Evolutionary conservation across 2,888 invertebrate genomes (phyloP).

Genomic region (Watsonalla cultraria): DNA sequence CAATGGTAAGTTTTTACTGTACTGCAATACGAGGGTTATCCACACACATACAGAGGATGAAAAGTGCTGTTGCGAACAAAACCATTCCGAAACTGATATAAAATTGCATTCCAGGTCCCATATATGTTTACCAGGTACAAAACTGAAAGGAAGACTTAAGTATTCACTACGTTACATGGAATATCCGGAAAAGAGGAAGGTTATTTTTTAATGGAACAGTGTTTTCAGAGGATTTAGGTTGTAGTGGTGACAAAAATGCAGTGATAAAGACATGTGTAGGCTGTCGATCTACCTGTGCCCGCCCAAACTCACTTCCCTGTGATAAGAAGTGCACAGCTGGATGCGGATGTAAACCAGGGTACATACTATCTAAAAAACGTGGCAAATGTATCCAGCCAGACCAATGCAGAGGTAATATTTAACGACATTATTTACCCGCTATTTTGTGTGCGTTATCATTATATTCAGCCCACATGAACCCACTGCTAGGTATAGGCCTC

Average conservation of each 20-base stretch:
- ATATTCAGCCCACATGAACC: neutral
- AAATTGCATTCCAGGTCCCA: too few species aligned
- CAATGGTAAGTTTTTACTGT: too few species aligned
- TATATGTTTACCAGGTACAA: too few species aligned
- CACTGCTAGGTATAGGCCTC: neutral
- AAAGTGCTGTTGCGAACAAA: too few species aligned
- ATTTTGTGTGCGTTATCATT: slow-evolving; percentile 3
- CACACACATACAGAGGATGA: too few species aligned
- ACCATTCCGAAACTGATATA: too few species aligned
- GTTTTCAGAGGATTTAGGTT: slow-evolving; percentile 17
- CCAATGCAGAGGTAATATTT: slow-evolving; percentile 34
- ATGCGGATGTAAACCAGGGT: slow-evolving; percentile 38
- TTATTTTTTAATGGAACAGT: neutral
- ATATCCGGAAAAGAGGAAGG: too few species aligned
- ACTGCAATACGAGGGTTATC: too few species aligned
- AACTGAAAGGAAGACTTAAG: too few species aligned
- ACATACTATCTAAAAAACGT: slow-evolving; percentile 18
- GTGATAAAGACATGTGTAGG: slow-evolving; percentile 20
- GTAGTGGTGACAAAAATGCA: slow-evolving; percentile 37
- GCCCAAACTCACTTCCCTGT: slow-evolving; percentile 28
- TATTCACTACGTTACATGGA: too few species aligned
- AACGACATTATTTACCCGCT: neutral
- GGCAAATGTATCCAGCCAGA: slow-evolving; percentile 33
- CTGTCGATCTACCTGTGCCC: slow-evolving; percentile 35
- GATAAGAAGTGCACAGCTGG: slow-evolving; percentile 25